A percentile compares a stretch with the other conserved stretches of the same genome.
phyloP scores from a whole-genome alignment of 64 coral and sea anemone species.

The Astreopora myriophthalma region DNA sequence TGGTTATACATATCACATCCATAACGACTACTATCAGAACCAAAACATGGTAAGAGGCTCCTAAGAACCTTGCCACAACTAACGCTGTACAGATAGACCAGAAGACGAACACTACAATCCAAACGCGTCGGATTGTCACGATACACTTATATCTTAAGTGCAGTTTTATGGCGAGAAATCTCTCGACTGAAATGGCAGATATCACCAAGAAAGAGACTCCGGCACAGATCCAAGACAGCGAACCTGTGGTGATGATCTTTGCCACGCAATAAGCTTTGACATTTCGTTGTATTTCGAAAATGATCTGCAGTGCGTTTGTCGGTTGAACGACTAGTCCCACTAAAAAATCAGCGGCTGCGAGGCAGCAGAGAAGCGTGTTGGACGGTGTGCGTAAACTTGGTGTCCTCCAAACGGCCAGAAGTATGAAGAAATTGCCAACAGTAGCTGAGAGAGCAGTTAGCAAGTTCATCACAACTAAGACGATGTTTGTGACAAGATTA shows the following conservation, averaged over 20 bases:
- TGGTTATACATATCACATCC: neutral
- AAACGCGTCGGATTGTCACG: constrained; percentile 40
- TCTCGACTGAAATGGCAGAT: constrained; percentile 60
- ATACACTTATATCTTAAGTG: constrained; percentile 52
- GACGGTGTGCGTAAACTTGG: constrained; percentile 51
- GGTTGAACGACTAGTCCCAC: constrained; percentile 53
- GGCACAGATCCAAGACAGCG: constrained; percentile 62
- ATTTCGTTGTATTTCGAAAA: constrained; percentile 58
- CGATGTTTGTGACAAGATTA: constrained; percentile 9
- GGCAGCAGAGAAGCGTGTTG: constrained; percentile 71
- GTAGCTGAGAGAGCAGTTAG: constrained; percentile 15
- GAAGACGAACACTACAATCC: neutral
- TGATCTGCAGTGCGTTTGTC: constrained; percentile 41
- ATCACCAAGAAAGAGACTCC: constrained; percentile 56
- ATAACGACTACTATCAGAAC: constrained; percentile 46
- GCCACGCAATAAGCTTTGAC: constrained; percentile 18
- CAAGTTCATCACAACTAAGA: constrained; percentile 28
- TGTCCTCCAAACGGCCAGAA: constrained; percentile 51
- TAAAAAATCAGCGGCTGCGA: constrained; percentile 66
- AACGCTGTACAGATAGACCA: constrained; percentile 45
- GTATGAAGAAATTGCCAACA: constrained; percentile 36
- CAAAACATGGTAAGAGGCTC: constrained; percentile 33
- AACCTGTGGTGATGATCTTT: constrained; percentile 29
- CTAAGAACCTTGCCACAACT: constrained; percentile 37
- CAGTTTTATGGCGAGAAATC: constrained; percentile 45